Evolutionary conservation across 1,140 invertebrate species (phyloP).

Genomic region (Lysiphlebus fabarum): DNA sequence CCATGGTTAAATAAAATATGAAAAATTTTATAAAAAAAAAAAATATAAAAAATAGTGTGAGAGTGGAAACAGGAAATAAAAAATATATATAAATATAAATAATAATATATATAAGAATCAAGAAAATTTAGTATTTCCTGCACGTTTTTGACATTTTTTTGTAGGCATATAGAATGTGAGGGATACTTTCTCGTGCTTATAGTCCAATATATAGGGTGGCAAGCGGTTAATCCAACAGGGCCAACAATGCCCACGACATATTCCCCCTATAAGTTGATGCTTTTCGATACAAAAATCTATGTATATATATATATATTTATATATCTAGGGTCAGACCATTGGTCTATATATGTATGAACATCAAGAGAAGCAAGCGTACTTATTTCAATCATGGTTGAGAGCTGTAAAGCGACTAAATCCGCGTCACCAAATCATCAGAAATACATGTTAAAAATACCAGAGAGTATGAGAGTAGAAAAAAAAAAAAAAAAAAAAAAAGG

Average conservation of each 20-base stretch:
- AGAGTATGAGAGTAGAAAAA: neutral
- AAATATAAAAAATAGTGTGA: too few relatives aligned
- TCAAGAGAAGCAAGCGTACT: constrained; percentile 26
- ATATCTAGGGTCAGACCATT: too few relatives aligned
- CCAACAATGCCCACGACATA: neutral
- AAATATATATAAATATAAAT: too few relatives aligned
- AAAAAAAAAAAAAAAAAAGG: neutral
- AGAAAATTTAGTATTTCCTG: neutral
- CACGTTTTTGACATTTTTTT: neutral
- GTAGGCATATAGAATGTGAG: neutral
- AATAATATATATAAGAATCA: too few relatives aligned
- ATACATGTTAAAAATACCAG: constrained; percentile 21
- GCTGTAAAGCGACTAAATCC: constrained; percentile 47
- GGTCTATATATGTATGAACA: constrained; percentile 2
- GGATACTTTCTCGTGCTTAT: neutral
- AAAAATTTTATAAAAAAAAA: too few relatives aligned
- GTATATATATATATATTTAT: too few relatives aligned
- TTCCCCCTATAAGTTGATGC: neutral
- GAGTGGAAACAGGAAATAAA: too few relatives aligned
- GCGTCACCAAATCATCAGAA: constrained; percentile 30
- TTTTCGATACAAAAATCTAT: too few relatives aligned
- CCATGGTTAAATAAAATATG: too few relatives aligned
- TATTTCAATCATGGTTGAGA: constrained; percentile 36
- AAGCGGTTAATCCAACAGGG: constrained; percentile 16
- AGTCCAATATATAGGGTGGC: neutral